Base-by-base conservation (phyloP, 2,888 invertebrate species). In the Blastobasis adustella region DNA sequence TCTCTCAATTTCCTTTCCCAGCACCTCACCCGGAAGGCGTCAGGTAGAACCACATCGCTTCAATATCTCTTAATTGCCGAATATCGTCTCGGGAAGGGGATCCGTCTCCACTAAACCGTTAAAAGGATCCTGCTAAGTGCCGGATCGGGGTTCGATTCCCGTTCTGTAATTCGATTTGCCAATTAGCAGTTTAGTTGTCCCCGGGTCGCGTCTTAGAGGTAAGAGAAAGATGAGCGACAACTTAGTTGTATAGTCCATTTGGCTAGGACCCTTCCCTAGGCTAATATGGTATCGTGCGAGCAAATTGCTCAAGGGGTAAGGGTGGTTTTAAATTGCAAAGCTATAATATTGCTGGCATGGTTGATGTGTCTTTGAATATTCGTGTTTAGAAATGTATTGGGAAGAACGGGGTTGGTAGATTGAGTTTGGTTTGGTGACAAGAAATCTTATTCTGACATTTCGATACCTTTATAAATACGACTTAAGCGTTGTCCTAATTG, bases 121-220 rank as follows among this genome's bases (percentile, higher is more conserved):
- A 87, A 88, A 88, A 84, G 87, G 87, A 83, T 82, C 78, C 67
- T 70, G 72, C 75, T 86, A 84, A 87, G 87, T 87, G 87, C 82
- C 63, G 70, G 80, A 85, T 86, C 77, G 82, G 75, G 78, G 84
- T 83, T 86, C 85, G 85, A 85, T 86, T 83, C 84, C 75, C 69
- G 77, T 78, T 77, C 65, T 76, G 83, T 87, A 87, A 88, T 84
- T 88, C 77, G 85, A 88, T 88, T 88, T 76, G 68, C 80, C 87
- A 87, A 88, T 88, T 87, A 87, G 76, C 69, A 82, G 80, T 83
- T 84, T 81, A 81, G 81, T 82, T 83, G 82, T 80, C 81, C 73
- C 78, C 71, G 70, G 73, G 68, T 60, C 64, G 67, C 68, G 70
- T 80, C 82, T 82, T 79, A 71, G 60, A 78, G 74, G 77, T 79